Base-by-base conservation (phyloP, 2,113 vertebrate genomes). In the Corapipo altera region DNA sequence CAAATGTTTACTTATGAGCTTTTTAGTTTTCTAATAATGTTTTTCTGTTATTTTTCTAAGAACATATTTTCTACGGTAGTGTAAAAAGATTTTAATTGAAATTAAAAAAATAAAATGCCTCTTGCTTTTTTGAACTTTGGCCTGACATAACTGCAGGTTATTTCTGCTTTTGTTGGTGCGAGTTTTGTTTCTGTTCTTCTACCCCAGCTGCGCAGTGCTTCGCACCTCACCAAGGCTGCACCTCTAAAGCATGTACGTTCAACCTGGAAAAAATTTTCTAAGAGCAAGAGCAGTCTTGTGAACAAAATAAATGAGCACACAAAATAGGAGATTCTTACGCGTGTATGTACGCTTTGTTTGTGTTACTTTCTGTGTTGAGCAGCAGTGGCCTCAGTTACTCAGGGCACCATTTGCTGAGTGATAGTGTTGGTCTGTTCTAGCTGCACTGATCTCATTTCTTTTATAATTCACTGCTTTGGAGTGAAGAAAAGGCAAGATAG, bases 301-400 rank as follows among this genome's bases (percentile, higher is more conserved):
- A 58, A 24, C 7, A 78, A 74, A 77, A 58, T 9, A 27, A 77
- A 43, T 5, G 11, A 21, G 27, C 39, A 51, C 21, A 21, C 4
- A 66, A 41, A 77, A 49, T 8, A 41, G 61, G 58, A 61, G 61
- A 11, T 28, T 11, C 15, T 85, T 14, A 11, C 0, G 2, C 21
- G 8, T 44, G 8, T 11, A 4, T 0, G 1, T 9, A 2, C 1
- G 3, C 14, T 70, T 37, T 62, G 20, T 28, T 6, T 37, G 26
- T 32, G 15, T 44, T 61, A 30, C 28, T 54, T n/a, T 52, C 15
- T 80, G 18, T 51, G 87, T 67, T 48, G 39, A 64, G 67, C 23
- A 48, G 13, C 32, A n/a, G 30, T 17, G 22, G 5, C 55, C 48
- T 73, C 17, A 8, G 15, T 71, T 70, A 9, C 54, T 66, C 30